Conservation (phyloP, 92 coral and sea anemone species). For the Desmophyllum pertusum region DNA sequence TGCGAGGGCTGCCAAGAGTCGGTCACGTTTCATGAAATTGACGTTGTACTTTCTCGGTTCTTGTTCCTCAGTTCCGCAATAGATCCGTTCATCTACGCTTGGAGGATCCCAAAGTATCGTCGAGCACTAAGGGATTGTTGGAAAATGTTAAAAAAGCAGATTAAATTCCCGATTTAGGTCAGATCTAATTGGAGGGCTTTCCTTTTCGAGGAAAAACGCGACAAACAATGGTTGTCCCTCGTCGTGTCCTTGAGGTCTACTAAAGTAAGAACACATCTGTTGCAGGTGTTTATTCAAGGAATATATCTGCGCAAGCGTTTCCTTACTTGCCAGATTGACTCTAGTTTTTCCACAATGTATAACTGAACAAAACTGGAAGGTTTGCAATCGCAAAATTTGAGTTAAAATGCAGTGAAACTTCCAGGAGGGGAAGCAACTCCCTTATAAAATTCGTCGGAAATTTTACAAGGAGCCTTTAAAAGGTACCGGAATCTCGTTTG, state of each 20-base stretch:
- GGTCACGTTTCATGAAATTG: conserved; percentile 6
- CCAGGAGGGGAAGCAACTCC: too few species aligned
- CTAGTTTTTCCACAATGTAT: too few species aligned
- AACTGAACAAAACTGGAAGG: too few species aligned
- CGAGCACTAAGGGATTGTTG: conserved; percentile 25
- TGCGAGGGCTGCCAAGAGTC: conserved; percentile 32
- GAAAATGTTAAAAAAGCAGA: background rate
- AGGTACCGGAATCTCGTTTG: too few species aligned
- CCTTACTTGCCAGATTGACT: background rate
- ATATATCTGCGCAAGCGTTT: background rate
- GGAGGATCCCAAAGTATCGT: conserved; percentile 40
- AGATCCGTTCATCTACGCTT: conserved; percentile 36
- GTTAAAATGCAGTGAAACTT: too few species aligned
- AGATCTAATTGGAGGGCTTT: background rate
- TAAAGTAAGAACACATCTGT: background rate
- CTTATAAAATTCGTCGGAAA: too few species aligned
- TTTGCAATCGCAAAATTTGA: too few species aligned
- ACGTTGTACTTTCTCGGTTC: conserved; percentile 23
- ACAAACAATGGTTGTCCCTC: background rate
- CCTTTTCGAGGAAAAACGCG: background rate
- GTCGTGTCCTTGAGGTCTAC: background rate
- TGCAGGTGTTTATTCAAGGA: background rate
- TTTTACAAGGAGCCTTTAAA: too few species aligned
- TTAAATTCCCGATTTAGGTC: background rate
- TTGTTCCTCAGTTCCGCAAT: conserved; percentile 36